These are phyloP conservation scores for Thelaira solivaga DNA, from an alignment of 2,888 invertebrate genomes.

Conservation along the genomic window DNA sequence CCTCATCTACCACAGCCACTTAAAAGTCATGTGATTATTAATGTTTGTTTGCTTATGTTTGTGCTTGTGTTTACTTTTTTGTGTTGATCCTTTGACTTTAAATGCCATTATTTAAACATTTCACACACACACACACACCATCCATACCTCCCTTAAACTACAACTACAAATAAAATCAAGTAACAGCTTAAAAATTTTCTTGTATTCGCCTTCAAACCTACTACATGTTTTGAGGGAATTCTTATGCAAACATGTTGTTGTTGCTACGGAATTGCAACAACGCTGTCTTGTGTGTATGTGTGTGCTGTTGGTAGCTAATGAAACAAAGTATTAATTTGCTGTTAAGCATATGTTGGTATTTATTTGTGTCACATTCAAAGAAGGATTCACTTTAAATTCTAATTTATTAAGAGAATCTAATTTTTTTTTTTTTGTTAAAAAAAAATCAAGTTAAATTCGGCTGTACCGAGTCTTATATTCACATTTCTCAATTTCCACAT, in stretches of 20 bases:
- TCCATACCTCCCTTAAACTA: too few relatives aligned
- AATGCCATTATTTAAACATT: not conserved
- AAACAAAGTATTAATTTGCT: constrained; percentile 26
- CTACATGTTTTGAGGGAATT: not conserved
- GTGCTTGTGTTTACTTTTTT: not conserved
- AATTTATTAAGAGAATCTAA: not conserved
- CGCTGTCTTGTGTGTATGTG: too few relatives aligned
- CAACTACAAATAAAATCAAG: not conserved
- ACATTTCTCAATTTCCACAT: too few relatives aligned
- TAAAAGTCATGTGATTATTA: constrained; percentile 6
- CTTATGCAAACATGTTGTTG: not conserved
- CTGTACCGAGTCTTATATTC: too few relatives aligned
- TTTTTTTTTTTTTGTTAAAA: not conserved
- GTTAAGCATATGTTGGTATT: constrained; percentile 6
- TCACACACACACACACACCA: not conserved
- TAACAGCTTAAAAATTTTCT: too few relatives aligned
- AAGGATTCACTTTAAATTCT: constrained; percentile 16
- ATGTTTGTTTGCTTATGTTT: not conserved
- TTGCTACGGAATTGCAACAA: not conserved
- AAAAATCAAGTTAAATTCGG: too few relatives aligned
- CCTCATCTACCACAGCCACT: constrained; percentile 12
- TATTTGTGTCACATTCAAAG: not conserved
- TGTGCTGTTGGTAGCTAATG: constrained; percentile 1
- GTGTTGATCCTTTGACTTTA: constrained; percentile 11
- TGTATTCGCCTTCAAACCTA: not conserved